Percentiles rank a stretch among this genome's conserved stretches.
phyloP scores from a whole-genome alignment of 2,888 invertebrate genomes.

The Pherbina coryleti region DNA sequence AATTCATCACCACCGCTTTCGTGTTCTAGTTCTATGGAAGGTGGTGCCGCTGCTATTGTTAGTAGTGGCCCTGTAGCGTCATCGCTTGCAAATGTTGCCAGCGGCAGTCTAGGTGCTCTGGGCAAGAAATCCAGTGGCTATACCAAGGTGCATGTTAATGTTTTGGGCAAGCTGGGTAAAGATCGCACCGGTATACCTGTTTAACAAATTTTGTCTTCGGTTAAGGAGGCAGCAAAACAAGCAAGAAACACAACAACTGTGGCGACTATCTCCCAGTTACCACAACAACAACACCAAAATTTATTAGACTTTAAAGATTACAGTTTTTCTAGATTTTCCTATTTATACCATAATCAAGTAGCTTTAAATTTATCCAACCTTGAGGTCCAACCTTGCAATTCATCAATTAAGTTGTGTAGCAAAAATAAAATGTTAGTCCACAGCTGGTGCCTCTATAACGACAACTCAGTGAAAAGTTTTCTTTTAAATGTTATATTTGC shows the following conservation, averaged over 20 bases:
- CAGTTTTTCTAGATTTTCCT: too few relatives aligned
- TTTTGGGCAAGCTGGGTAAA: constrained; percentile 68
- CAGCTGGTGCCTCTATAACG: too few relatives aligned
- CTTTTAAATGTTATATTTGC: too few relatives aligned
- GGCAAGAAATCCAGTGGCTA: constrained; percentile 63
- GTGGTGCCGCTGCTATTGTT: constrained; percentile 37
- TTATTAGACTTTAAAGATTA: neutral
- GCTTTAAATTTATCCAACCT: too few relatives aligned
- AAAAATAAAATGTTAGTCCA: too few relatives aligned
- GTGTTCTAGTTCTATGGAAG: constrained; percentile 55
- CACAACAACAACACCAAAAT: neutral
- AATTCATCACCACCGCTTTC: constrained; percentile 67
- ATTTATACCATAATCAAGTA: too few relatives aligned
- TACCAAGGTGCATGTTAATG: constrained; percentile 68
- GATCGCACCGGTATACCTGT: constrained; percentile 70
- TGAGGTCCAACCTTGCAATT: too few relatives aligned
- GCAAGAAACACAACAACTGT: neutral
- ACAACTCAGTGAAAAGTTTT: too few relatives aligned
- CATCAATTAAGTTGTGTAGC: too few relatives aligned
- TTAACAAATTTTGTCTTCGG: constrained; percentile 50
- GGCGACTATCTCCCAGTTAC: neutral
- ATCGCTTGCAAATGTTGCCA: constrained; percentile 33
- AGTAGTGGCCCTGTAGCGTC: constrained; percentile 21
- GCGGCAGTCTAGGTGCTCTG: constrained; percentile 48
- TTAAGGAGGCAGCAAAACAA: neutral